Percentiles rank a stretch among this genome's conserved stretches.
Evolutionary conservation across 2,113 vertebrate species (phyloP).

Genomic region (Neomonachus schauinslandi): DNA sequence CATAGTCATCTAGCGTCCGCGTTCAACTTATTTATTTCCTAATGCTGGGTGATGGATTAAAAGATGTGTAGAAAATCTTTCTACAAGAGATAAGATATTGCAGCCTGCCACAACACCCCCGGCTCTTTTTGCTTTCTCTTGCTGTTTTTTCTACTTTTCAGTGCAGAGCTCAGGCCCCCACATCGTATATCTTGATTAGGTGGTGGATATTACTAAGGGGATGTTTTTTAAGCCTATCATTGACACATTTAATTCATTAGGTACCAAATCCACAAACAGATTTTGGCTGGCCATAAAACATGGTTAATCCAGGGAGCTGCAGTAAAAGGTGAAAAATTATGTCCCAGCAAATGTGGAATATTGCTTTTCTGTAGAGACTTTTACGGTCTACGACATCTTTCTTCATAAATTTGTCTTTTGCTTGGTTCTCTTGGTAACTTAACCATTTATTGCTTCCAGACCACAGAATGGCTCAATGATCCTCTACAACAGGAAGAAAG

Average conservation of each 20-base stretch:
- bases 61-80: slow-evolving; percentile 62
- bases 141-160: slow-evolving; percentile 71
- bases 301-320: slow-evolving; percentile 70
- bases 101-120: slow-evolving; percentile 30
- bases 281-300: slow-evolving; percentile 72
- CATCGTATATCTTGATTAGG: slow-evolving; percentile 60
- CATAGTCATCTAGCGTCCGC: background rate
- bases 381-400: background rate
- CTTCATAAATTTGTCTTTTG: slow-evolving; percentile 51
- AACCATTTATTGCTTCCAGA: slow-evolving; percentile 87
- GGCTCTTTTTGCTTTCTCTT: background rate
- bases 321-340: slow-evolving; percentile 69
- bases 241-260: slow-evolving; percentile 78
- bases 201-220: slow-evolving; percentile 48
- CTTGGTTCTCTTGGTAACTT: slow-evolving; percentile 73
- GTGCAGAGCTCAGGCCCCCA: background rate
- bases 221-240: slow-evolving; percentile 71
- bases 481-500: slow-evolving; percentile 99
- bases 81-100: slow-evolving; percentile 56
- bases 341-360: background rate
- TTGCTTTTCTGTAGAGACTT: slow-evolving; percentile 72
- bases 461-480: slow-evolving; percentile 99
- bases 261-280: slow-evolving; percentile 68
- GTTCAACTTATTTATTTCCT: slow-evolving; percentile 68
- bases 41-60: slow-evolving; percentile 64